Evolutionary conservation across 1,140 invertebrate species (phyloP).

Genomic region (Eufriesea mexicana): DNA sequence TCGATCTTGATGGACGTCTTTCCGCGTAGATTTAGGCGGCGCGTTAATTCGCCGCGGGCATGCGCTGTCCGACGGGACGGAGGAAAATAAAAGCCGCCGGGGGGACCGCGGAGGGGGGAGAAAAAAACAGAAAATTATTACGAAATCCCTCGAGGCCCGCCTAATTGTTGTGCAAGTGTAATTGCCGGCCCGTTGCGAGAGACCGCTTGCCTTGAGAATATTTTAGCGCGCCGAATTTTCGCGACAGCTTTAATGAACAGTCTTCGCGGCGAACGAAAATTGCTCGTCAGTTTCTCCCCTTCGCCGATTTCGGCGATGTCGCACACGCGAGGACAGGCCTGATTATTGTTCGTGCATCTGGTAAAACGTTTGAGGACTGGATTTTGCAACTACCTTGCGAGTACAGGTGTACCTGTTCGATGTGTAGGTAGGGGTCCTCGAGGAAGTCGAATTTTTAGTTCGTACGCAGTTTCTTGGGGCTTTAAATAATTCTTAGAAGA

Average conservation of each 20-base stretch:
- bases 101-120: background rate
- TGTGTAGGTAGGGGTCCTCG: background rate
- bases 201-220: conserved; percentile 42
- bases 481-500: background rate
- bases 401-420: no score
- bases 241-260: conserved; percentile 49
- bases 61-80: background rate
- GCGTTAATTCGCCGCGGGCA: background rate
- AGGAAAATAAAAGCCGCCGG: no score
- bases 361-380: background rate
- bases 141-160: conserved; percentile 53
- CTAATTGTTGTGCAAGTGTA: conserved; percentile 74
- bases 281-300: conserved; percentile 21
- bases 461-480: background rate
- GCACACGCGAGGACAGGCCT: conserved; percentile 1
- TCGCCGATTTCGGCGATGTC: conserved; percentile 8
- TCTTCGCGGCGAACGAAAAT: conserved; percentile 14
- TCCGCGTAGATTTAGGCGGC: background rate
- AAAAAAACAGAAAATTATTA: conserved; percentile 28
- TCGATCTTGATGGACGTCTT: conserved; percentile 1
- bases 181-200: conserved; percentile 62
- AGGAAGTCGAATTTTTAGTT: background rate
- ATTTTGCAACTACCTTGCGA: conserved; percentile 24
- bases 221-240: conserved; percentile 59
- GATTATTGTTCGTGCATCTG: background rate